Base-by-base conservation (phyloP, 2,888 invertebrate species). In the Lasioglossum pauxillum region DNA sequence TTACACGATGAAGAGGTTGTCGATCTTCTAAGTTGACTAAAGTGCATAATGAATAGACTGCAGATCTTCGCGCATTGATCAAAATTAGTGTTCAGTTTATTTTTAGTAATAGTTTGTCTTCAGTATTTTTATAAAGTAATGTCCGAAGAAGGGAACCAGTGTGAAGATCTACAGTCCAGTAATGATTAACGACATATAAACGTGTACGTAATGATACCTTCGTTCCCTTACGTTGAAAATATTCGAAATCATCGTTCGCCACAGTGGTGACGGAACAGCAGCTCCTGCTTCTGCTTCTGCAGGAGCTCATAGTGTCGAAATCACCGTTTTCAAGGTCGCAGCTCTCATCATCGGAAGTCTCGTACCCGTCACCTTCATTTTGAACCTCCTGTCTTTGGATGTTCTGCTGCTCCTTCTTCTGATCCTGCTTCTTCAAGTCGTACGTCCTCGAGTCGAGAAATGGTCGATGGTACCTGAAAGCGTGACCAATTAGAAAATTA, bases 191-290 rank as follows among this genome's bases (percentile, higher is more conserved):
- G 41, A 75, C 35, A 53, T 49, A 35, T 31, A 75, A 49, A 53
- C 19, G 27, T 35, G 74, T 46, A 53, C 49, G 23, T 14, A 75
- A 71, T 79, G 80, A 83, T 89, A 94, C 94, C 94, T 94, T 94
- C 75, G 93, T 93, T 82, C 92, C 94, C 84, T 95, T 95, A 84
- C 95, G 95, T 89, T 96, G 96, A 89, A 96, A 96, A 93, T 96
- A 97, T 90, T 97, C 96, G 92, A 97, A 97, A 92, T 97, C 97
- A 91, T 96, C 96, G 91, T 96, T 97, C 44, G 97, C 97, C 86
- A 96, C 96, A 0, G 97, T 97, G 2, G 97, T 97, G 60, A 96
- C 96, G 12, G 96, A 96, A 87, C 96, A 96, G 71, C 96, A 96
- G 90, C 96, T 96, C 31, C 94, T 92, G 69, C 95, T 96, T 57